Base-by-base conservation (phyloP, 2,113 vertebrate species). In the Ceyx cyanopectus region DNA sequence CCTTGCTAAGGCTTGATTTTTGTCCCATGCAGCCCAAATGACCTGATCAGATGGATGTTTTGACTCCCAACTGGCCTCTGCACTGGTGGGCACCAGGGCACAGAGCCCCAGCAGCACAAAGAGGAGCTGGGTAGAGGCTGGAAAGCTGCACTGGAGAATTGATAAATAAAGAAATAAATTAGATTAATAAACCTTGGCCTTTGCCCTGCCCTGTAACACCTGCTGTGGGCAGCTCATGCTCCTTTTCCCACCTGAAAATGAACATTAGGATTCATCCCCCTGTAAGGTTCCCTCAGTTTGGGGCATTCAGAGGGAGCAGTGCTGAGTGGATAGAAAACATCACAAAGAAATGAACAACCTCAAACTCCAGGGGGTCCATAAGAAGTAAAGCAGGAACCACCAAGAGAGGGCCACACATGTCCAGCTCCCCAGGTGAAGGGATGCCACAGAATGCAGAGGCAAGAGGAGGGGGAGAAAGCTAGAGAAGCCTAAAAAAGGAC, bases 231-330 rank as follows among this genome's bases (percentile, higher is more conserved):
- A 45, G 54, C 14, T 46, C 34, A 3, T 54, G 48, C 34, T 34
- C 45, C 50, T 58, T 9, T n/a, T 51, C 63, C 37, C 67, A 57
- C 46, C 83, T 66, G 34, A 51, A 57, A n/a, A 50, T 0, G 16
- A 57, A 23, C 24, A 9, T 1, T 56, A 10, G 3, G 62, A 53
- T 53, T 73, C 81, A 73, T 1, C 32, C 3, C 13, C 11, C 29
- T 20, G 0, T 0, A 22, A 40, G 12, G 66, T 14, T 57, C 24
- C 1, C 40, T 5, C 27, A 3, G 23, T 1, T 24, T 4, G 2
- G 66, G 66, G 54, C 22, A 4, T 5, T 17, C 19, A 5, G 54
- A 4, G 9, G 3, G 13, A 50, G 41, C 2, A 1, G 57, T 0
- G 23, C 53, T n/a, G 10, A 53, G 48, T 12, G 17, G 20, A 16